Conservation (phyloP, 2,113 vertebrate species). For the Hemiprocne comata region DNA sequence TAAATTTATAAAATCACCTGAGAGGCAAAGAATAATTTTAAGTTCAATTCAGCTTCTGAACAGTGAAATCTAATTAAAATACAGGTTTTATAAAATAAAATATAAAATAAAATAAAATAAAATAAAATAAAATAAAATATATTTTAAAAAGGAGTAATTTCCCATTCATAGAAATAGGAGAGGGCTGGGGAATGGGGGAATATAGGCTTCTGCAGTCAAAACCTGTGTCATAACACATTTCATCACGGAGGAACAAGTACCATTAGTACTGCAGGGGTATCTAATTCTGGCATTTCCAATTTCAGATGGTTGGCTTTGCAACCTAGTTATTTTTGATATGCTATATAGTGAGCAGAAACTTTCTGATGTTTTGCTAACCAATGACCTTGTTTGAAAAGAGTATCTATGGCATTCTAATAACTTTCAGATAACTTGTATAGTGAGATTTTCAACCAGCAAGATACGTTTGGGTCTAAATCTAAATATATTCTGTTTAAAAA, state of each 20-base stretch:
- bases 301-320: constrained; percentile 37
- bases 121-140: no score
- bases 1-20: background rate
- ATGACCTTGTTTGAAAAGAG: constrained; percentile 10
- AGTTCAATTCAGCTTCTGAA: background rate
- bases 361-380: constrained; percentile 30
- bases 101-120: no score
- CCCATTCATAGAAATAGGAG: background rate
- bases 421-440: constrained; percentile 36
- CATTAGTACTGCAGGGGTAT: constrained; percentile 41
- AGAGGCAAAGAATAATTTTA: background rate
- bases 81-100: background rate
- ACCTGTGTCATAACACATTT: constrained; percentile 37
- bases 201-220: background rate
- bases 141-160: background rate
- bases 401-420: background rate
- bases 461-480: background rate
- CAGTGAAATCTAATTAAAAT: background rate
- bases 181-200: background rate
- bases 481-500: constrained; percentile 9
- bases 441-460: background rate
- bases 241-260: background rate
- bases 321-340: constrained; percentile 1
- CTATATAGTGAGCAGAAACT: background rate
- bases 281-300: constrained; percentile 36